Conservation (phyloP, 2,888 invertebrate genomes). For the Machimus rusticus region DNA sequence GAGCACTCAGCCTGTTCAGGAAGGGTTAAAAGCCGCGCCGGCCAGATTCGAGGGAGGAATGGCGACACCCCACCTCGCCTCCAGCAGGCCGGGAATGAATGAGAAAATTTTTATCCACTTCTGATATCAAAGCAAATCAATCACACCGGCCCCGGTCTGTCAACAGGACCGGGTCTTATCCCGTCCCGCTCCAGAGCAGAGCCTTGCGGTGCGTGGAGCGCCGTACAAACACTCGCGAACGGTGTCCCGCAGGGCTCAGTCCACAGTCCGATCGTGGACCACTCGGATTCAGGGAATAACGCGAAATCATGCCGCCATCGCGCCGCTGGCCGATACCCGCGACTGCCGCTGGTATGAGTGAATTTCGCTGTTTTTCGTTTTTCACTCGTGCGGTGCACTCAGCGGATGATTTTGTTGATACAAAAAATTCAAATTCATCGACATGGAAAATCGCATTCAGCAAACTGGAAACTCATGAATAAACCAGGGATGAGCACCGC, state of each 20-base stretch:
- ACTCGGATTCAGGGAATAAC: not conserved
- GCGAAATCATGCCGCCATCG: not conserved
- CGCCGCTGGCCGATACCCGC: not conserved
- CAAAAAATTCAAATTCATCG: slow-evolving; percentile 36
- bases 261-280: not conserved
- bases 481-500: not conserved
- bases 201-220: not conserved
- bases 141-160: not conserved
- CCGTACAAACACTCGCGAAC: not conserved
- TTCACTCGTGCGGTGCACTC: slow-evolving; percentile 11
- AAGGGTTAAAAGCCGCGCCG: not conserved
- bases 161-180: not conserved
- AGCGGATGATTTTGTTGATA: slow-evolving; percentile 35
- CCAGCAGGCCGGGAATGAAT: not conserved
- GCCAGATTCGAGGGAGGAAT: not conserved
- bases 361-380: not conserved
- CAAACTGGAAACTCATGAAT: slow-evolving; percentile 32
- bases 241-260: not conserved
- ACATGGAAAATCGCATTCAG: slow-evolving; percentile 31
- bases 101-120: slow-evolving; percentile 19
- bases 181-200: not conserved
- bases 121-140: slow-evolving; percentile 28
- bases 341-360: not conserved
- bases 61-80: not conserved
- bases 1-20: not conserved